phyloP scores from a whole-genome alignment of 2,113 vertebrate genomes.

The Myrmecophaga tridactyla region DNA sequence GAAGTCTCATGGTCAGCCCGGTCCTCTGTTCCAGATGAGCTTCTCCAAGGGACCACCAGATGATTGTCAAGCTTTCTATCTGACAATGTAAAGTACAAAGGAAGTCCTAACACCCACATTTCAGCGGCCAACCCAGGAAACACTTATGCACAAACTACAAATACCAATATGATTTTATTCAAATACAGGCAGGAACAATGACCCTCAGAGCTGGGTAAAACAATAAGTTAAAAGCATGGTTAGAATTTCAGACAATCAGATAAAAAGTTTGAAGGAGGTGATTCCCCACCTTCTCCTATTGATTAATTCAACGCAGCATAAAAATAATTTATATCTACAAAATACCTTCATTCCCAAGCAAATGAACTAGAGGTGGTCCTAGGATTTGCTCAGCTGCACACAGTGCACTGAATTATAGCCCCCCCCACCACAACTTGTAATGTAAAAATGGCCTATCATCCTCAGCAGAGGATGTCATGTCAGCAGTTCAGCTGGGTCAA shows the following conservation, averaged over 20 bases:
- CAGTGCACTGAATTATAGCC: background rate
- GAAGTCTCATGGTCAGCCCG: background rate
- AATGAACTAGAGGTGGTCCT: background rate
- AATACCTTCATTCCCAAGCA: background rate
- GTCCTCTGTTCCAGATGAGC: background rate
- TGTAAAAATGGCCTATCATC: background rate
- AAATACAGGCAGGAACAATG: constrained; percentile 50
- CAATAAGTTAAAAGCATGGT: constrained; percentile 71
- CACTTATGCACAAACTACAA: constrained; percentile 35
- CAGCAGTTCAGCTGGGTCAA: background rate
- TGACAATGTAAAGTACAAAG: background rate
- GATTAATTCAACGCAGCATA: constrained; percentile 50
- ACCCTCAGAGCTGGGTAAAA: constrained; percentile 63
- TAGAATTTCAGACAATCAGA: background rate
- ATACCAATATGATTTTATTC: constrained; percentile 79
- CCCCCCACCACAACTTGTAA: background rate
- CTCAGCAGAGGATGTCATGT: background rate
- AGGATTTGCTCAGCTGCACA: background rate
- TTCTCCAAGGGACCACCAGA: background rate
- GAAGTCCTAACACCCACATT: background rate
- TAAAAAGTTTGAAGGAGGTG: background rate
- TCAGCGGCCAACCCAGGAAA: background rate
- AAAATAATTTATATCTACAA: constrained; percentile 77
- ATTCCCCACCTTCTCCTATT: background rate
- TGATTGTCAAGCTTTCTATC: background rate